Evolutionary conservation across 2,113 vertebrate genomes (phyloP), one percentile per base, ranked within the genome.

Genomic region (Antechinus flavipes): DNA sequence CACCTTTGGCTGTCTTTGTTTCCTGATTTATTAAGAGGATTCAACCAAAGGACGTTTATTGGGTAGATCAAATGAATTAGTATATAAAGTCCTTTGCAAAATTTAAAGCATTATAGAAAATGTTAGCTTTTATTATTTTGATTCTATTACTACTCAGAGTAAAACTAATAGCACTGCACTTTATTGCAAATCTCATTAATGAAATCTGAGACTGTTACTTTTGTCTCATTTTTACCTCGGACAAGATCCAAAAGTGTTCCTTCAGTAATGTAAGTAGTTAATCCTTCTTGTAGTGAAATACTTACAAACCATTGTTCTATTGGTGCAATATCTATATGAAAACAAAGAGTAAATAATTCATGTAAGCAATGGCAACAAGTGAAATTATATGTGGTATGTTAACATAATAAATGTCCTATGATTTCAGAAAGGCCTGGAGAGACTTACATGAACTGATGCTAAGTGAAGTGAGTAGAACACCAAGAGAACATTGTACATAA

Each of bases 261-360:
- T 94, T 97, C 94, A 84, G 96, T 97, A 42, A 94, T 52, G 92
- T 98, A 98, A 92, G 95, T 94, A 94, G 96, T 90, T 96, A 98
- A 94, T 94, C 92, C 97, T 91, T 97, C 58, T 92, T 97, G 97
- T 95, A 98, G 96, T 50, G 94, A 84, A 26, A 98, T 92, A 84
- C 92, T 98, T 91, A 98, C 90, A 91, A 97, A 52, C 98, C 98
- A 98, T 93, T 98, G 89, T 94, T 98, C 97, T 91, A 93, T 55
- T 93, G 98, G 10, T 91, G 61, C 95, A 53, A 97, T 19, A 95
- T 97, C 97, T 98, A 76, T 55, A 93, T 93, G 90, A 91, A 97
- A 96, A 95, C 8, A 93, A 96, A 97, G 96, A 30, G 8, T 49
- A 92, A 95, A 35, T 68, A 68, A 68, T 68, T 68, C 61, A 35